Conservation (phyloP, 2,888 invertebrate genomes). For the Endotricha flammealis region DNA sequence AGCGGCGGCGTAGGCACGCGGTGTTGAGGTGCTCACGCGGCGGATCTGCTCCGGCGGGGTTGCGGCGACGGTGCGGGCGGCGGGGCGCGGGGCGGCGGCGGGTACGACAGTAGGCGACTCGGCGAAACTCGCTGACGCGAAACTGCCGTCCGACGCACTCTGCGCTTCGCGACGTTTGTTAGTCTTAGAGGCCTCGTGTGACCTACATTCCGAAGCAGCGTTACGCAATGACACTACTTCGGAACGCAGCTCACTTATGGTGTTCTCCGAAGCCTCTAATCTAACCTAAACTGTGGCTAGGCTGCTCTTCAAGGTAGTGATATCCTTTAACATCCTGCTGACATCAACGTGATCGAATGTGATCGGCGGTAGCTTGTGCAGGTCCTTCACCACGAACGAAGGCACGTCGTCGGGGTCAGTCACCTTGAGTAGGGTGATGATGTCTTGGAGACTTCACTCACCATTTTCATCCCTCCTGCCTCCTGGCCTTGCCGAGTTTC, state of each 20-base stretch:
- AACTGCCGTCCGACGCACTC: too few species aligned
- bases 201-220: slow-evolving; percentile 3
- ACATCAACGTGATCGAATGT: background rate
- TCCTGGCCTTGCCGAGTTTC: background rate
- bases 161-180: too few species aligned
- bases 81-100: too few species aligned
- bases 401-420: slow-evolving; percentile 1
- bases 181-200: slow-evolving; percentile 21
- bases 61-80: too few species aligned
- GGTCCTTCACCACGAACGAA: background rate
- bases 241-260: background rate
- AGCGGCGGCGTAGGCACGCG: too few species aligned
- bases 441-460: too few species aligned
- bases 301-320: background rate
- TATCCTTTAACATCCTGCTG: slow-evolving; percentile 1
- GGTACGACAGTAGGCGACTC: too few species aligned
- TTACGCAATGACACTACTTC: background rate
- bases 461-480: background rate
- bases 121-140: too few species aligned
- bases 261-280: background rate
- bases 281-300: background rate
- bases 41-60: too few species aligned
- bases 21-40: too few species aligned
- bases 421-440: background rate
- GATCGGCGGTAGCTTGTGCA: background rate